These are phyloP conservation scores for Mystacornis crossleyi DNA, from an alignment of 2,113 vertebrate species.

Conservation along the genomic window DNA sequence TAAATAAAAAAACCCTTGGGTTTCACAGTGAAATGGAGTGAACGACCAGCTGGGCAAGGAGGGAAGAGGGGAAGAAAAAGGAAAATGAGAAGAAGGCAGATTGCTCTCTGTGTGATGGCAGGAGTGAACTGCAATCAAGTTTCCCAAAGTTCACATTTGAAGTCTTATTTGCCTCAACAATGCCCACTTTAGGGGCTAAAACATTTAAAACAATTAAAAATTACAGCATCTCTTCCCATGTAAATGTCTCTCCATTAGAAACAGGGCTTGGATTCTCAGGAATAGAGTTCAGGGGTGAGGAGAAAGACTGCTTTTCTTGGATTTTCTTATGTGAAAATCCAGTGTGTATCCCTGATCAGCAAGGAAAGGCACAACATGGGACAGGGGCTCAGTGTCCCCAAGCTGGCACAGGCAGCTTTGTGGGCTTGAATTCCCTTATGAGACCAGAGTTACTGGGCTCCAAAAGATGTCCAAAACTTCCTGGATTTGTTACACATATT, in stretches of 20 bases:
- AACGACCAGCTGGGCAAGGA: neutral
- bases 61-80: neutral
- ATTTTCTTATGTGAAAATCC: neutral
- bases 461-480: neutral
- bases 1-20: neutral
- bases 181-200: neutral
- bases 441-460: neutral
- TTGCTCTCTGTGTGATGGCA: neutral
- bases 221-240: neutral
- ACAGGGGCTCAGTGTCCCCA: neutral
- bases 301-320: rapidly evolving
- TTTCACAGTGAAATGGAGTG: slow-evolving; percentile 2
- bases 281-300: neutral
- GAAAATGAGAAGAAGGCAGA: neutral
- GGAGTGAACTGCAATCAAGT: neutral
- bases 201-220: neutral
- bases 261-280: neutral
- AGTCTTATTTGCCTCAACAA: neutral
- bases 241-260: neutral
- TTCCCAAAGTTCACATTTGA: neutral
- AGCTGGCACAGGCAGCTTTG: neutral
- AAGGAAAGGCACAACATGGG: rapidly evolving
- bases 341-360: no score
- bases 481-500: neutral
- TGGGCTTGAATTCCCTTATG: neutral